A percentile compares a stretch with the other conserved stretches of the same genome.
Conservation (phyloP, 1,140 invertebrate species). For the Zophobas atratus region DNA sequence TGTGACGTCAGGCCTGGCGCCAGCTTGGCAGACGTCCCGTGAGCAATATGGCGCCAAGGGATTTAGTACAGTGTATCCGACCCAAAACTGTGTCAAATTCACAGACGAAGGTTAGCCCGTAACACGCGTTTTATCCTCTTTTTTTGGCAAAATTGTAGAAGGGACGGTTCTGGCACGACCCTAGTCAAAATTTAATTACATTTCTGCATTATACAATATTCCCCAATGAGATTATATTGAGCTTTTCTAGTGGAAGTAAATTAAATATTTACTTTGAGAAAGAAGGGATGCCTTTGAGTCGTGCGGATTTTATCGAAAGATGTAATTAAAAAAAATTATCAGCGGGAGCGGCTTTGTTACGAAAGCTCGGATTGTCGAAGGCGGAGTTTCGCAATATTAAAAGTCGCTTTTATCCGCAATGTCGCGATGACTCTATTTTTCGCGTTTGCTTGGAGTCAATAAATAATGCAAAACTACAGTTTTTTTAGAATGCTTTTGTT, state of each 20-base stretch:
- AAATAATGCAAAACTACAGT: too few relatives aligned
- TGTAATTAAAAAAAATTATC: conserved; percentile 12
- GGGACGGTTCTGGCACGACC: conserved; percentile 1
- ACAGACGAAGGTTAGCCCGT: neutral
- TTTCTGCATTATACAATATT: conserved; percentile 20
- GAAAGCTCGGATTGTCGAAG: too few relatives aligned
- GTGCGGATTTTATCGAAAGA: neutral
- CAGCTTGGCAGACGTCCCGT: conserved; percentile 48
- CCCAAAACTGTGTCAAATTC: conserved; percentile 30
- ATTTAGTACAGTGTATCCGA: neutral
- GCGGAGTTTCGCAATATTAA: too few relatives aligned
- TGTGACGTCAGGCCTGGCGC: conserved; percentile 37
- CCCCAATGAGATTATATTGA: conserved; percentile 31
- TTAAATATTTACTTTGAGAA: conserved; percentile 31
- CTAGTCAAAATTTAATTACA: conserved; percentile 32
- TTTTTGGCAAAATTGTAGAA: neutral
- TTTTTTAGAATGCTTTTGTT: too few relatives aligned
- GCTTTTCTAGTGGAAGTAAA: conserved; percentile 28
- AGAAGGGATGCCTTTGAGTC: conserved; percentile 10
- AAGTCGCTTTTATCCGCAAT: too few relatives aligned
- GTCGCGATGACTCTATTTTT: too few relatives aligned
- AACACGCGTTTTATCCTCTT: neutral
- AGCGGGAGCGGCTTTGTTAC: too few relatives aligned
- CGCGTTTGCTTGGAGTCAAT: too few relatives aligned
- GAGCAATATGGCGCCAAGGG: conserved; percentile 41